Evolutionary conservation across 2,797 vertebrate genomes (phyloP).

Genomic region (Catamblyrhynchus diadema): DNA sequence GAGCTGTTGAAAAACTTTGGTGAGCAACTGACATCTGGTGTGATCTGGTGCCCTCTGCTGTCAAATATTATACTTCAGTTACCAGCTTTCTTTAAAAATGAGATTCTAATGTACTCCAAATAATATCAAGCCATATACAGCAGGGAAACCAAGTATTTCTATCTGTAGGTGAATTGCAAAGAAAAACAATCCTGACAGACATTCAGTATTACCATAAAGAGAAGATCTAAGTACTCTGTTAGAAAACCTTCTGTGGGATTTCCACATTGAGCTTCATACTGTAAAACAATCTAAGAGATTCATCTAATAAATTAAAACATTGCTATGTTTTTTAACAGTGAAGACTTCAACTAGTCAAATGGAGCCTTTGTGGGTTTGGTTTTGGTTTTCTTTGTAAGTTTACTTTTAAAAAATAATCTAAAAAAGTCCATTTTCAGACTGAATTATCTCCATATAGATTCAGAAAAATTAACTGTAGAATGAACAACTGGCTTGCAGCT

Average conservation of each 20-base stretch:
- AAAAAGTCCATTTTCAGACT: neutral
- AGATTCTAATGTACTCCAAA: neutral
- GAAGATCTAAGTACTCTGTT: neutral
- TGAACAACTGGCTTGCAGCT: neutral
- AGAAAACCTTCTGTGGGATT: neutral
- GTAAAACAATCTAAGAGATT: neutral
- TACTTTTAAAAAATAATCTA: neutral
- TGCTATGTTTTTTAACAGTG: neutral
- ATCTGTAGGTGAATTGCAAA: neutral
- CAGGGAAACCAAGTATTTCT: neutral
- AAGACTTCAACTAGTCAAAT: neutral
- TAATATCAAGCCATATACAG: neutral
- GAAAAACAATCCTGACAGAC: neutral
- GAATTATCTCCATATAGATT: neutral
- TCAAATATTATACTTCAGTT: neutral
- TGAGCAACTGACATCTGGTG: neutral
- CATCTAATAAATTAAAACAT: neutral
- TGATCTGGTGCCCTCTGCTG: slow-evolving; percentile 44
- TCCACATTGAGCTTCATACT: neutral
- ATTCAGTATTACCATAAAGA: neutral
- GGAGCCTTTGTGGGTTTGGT: neutral
- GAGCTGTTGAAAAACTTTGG: neutral
- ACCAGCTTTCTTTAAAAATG: neutral
- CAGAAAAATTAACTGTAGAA: neutral
- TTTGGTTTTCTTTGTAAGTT: neutral